These are phyloP conservation scores for Ditylenchus weischeri DNA, from an alignment of 2,888 invertebrate genomes.

Conservation along the genomic window DNA sequence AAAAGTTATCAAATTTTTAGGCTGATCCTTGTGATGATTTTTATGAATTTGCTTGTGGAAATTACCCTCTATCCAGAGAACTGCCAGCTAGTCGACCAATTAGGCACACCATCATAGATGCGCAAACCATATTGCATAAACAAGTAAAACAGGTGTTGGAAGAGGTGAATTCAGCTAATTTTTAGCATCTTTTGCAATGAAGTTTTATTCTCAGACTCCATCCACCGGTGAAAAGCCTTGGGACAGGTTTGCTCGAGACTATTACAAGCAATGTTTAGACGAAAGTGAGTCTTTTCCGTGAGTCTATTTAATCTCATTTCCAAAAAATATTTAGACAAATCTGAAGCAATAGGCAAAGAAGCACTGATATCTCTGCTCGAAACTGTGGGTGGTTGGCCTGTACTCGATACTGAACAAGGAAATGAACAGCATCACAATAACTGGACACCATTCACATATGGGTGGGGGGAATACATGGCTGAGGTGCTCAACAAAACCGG, in stretches of 20 bases:
- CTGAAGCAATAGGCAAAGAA: constrained; percentile 40
- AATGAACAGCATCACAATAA: neutral
- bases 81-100: constrained; percentile 50
- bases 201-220: constrained; percentile 25
- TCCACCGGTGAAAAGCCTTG: constrained; percentile 36
- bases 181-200: neutral
- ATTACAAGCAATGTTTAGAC: constrained; percentile 54
- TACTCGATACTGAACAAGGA: constrained; percentile 35
- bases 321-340: constrained; percentile 32
- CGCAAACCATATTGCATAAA: constrained; percentile 44
- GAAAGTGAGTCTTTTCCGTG: constrained; percentile 36
- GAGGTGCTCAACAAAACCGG: constrained; percentile 49
- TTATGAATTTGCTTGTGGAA: constrained; percentile 56
- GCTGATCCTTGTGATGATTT: constrained; percentile 55
- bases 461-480: constrained; percentile 51
- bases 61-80: constrained; percentile 51
- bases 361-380: constrained; percentile 43
- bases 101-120: constrained; percentile 51
- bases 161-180: constrained; percentile 19
- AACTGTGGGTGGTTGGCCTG: constrained; percentile 58
- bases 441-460: constrained; percentile 47
- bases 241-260: constrained; percentile 49
- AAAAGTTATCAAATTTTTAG: constrained; percentile 21
- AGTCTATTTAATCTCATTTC: neutral
- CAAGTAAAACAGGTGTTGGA: constrained; percentile 46